A percentile compares a stretch with the other conserved stretches of the same genome.
Conservation (phyloP, 2,113 vertebrate species). For the Phaetusa simplex region DNA sequence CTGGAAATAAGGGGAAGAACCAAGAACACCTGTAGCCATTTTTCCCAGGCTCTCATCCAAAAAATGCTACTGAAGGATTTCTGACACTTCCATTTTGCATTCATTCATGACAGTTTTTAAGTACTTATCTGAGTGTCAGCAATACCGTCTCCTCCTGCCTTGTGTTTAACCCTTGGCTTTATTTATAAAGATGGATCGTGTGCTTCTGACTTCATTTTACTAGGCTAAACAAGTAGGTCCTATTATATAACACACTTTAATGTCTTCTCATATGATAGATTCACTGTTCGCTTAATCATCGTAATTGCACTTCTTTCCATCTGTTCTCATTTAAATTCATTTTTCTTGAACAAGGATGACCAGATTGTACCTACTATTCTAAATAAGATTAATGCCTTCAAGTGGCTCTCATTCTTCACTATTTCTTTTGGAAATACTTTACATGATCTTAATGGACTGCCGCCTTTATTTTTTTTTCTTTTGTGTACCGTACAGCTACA, state of each 20-base stretch:
- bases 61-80: background rate
- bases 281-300: background rate
- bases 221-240: background rate
- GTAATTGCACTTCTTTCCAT: slow-evolving; percentile 30
- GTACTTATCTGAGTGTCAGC: background rate
- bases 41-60: background rate
- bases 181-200: background rate
- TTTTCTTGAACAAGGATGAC: slow-evolving; percentile 37
- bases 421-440: background rate
- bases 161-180: background rate
- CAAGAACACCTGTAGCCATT: too few relatives aligned
- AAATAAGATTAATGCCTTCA: slow-evolving; percentile 38
- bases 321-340: slow-evolving; percentile 46
- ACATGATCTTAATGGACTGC: background rate
- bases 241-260: background rate
- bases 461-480: background rate
- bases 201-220: background rate
- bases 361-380: slow-evolving; percentile 29
- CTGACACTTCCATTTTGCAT: background rate
- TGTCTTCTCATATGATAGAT: background rate
- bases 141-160: background rate
- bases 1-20: background rate
- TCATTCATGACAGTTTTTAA: background rate
- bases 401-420: background rate
- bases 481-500: background rate